A percentile compares a stretch with the other conserved stretches of the same genome.
These are phyloP conservation scores for Fratercula arctica DNA, from an alignment of 2,797 vertebrate species.

Conservation along the genomic window DNA sequence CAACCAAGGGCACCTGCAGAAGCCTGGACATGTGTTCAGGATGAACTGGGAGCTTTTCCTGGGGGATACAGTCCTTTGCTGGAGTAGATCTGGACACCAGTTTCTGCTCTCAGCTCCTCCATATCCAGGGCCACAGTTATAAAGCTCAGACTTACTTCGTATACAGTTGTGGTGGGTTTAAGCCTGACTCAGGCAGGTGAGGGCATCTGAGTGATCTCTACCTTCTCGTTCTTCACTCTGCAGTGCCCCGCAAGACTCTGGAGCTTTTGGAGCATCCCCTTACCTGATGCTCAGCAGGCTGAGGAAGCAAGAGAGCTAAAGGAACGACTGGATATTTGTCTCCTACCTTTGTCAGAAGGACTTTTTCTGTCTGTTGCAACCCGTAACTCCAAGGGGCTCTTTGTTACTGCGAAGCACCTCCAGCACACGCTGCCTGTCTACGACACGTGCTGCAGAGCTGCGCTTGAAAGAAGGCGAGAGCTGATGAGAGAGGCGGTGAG, in stretches of 20 bases:
- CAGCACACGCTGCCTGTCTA: not conserved
- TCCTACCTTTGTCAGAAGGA: not conserved
- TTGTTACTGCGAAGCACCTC: not conserved
- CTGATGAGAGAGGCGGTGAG: not conserved
- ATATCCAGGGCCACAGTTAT: not conserved
- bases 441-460: fast-evolving
- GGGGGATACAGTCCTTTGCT: not conserved
- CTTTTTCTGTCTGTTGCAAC: too few species aligned
- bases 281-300: conserved; percentile 60
- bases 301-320: conserved; percentile 28
- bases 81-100: not conserved
- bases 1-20: not conserved
- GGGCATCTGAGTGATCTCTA: not conserved
- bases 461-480: not conserved
- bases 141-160: not conserved
- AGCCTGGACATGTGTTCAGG: fast-evolving
- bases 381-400: fast-evolving
- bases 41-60: not conserved
- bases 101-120: not conserved
- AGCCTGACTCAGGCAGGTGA: not conserved
- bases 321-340: fast-evolving
- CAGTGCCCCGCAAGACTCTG: not conserved
- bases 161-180: fast-evolving
- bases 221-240: not conserved
- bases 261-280: not conserved